These are phyloP conservation scores for Serilophus lunatus DNA, from an alignment of 2,113 vertebrate species.

Conservation along the genomic window DNA sequence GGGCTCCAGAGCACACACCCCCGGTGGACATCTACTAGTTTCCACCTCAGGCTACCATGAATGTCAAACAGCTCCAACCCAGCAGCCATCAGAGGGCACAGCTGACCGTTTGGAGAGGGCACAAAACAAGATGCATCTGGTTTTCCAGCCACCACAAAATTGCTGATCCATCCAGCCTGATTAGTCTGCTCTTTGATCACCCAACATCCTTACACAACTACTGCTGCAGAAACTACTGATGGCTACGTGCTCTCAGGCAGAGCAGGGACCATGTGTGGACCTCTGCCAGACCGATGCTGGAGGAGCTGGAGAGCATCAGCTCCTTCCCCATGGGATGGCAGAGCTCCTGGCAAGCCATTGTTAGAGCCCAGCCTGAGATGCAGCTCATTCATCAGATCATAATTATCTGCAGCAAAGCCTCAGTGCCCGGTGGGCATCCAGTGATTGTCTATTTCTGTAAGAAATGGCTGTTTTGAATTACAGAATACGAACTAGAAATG, in stretches of 20 bases:
- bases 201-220: neutral
- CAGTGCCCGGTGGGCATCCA: constrained; percentile 30
- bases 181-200: neutral
- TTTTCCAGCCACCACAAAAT: neutral
- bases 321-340: neutral
- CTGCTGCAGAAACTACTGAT: neutral
- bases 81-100: neutral
- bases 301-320: constrained; percentile 10
- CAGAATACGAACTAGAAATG: constrained; percentile 37
- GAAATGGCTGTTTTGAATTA: neutral
- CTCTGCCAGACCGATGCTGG: neutral
- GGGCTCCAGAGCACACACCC: neutral
- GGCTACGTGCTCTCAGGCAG: neutral
- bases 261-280: neutral
- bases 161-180: neutral
- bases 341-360: constrained; percentile 27
- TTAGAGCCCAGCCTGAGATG: neutral
- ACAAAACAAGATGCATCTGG: neutral
- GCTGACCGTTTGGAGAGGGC: neutral
- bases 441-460: constrained; percentile 46
- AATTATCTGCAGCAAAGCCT: constrained; percentile 43
- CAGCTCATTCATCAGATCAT: constrained; percentile 24
- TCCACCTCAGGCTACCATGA: neutral
- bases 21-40: fast-evolving
- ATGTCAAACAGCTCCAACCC: neutral